Conservation (phyloP, 2,888 invertebrate genomes). For the Cheilosia impressa region DNA sequence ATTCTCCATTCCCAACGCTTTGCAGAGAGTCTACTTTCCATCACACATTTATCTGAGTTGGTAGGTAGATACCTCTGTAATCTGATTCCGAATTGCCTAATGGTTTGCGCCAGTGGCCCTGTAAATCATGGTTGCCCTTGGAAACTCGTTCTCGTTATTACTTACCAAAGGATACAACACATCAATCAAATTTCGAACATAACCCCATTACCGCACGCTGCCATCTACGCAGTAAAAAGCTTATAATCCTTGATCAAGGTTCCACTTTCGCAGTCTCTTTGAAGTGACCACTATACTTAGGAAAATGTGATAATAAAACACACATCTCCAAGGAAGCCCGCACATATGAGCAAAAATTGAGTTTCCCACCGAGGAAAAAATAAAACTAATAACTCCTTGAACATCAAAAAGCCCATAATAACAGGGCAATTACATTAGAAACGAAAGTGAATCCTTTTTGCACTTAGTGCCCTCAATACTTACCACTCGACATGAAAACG, state of each 20-base stretch:
- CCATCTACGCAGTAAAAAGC: constrained; percentile 7
- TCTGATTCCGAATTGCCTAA: too few species aligned
- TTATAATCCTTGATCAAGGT: constrained; percentile 38
- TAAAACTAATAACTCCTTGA: constrained; percentile 68
- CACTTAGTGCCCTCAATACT: constrained; percentile 39
- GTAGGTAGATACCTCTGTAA: too few species aligned
- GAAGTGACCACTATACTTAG: constrained; percentile 64
- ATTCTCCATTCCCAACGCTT: too few species aligned
- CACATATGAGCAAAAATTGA: constrained; percentile 36
- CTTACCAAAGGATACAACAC: not conserved
- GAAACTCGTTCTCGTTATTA: too few species aligned
- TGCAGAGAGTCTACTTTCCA: too few species aligned
- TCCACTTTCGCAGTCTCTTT: constrained; percentile 35
- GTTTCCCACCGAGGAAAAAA: constrained; percentile 26
- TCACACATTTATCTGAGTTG: too few species aligned
- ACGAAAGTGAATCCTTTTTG: constrained; percentile 70
- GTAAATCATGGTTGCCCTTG: too few species aligned
- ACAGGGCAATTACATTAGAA: constrained; percentile 58
- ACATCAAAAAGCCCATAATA: constrained; percentile 72
- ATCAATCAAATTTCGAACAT: constrained; percentile 40
- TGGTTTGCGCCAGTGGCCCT: too few species aligned
- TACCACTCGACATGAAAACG: constrained; percentile 27
- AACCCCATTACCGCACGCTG: constrained; percentile 37
- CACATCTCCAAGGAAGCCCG: constrained; percentile 20
- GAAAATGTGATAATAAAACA: constrained; percentile 57